Evolutionary conservation across 2,888 invertebrate genomes (phyloP), one percentile per base, ranked within the genome.

Genomic region (Caenorhabditis virilis): DNA sequence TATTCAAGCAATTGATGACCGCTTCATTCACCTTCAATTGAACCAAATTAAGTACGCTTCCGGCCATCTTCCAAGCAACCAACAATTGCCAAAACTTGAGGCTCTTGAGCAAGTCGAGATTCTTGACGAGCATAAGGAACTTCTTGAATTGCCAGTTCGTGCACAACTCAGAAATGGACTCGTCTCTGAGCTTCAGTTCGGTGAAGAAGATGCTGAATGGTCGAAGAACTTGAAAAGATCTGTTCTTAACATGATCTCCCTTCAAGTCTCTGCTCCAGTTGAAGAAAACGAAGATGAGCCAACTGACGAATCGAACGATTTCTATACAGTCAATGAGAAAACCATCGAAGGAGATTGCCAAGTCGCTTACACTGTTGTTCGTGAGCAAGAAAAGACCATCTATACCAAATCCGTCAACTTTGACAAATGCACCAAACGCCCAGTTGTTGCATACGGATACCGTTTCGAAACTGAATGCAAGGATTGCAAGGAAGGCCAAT

Each of bases 341-440:
- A 70, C 74, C 26, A 38, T 80, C 39, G 79, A 79, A 54, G 79
- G 79, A 47, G 69, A 78, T 7, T 79, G 79, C 53, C 63, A 71
- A 38, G 57, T 69, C 20, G 33, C 50, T 38, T 74, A 69, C 61
- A 54, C 65, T 41, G 42, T 61, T 20, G 20, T 52, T 20, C 18
- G 46, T 6, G 64, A 64, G 22, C 13, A 50, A 18, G 41, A 30
- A 25, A 36, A 49, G 20, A 53, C 55, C 15, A 36, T 33, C 18
- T 38, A 61, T 42, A 58, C 62, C 59, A 69, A 69, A 52, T 51
- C 83, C 27, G 76, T 84, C 65, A 83, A 86, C 82, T 84, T 84
- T 76, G 79, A 84, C 58, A 81, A 82, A 59, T 84, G 84, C 77
- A 51, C 49, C 46, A 60, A 76, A 43, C 78, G 80, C 53, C 80